Evolutionary conservation across 1,140 invertebrate genomes (phyloP), one percentile per base, ranked within the genome.

Genomic region (Drosophila pectinifera): DNA sequence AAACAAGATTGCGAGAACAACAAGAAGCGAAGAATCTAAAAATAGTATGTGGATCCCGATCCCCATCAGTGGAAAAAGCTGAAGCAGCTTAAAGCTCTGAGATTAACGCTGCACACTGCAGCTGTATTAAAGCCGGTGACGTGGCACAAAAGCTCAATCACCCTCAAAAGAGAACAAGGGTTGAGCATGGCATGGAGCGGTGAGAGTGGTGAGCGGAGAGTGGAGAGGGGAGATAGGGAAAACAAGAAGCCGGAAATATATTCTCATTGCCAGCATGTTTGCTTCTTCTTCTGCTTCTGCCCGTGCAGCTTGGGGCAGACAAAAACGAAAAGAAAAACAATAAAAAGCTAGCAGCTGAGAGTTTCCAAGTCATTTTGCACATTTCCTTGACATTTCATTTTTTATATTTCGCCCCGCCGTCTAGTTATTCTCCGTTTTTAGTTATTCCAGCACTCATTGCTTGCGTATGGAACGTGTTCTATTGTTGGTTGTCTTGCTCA

Each of bases 351-450:
- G 51, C 49, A 49, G 49, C 31, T 53, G 49, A 59, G 57, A 78
- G 64, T 83, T 86, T 88, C 63, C 83, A 86, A 86, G 76, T 83
- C 83, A 86, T 86, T 86, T 86, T 88, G 62, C 83, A 88, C 83
- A 86, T 86, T 86, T 86, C 83, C 83, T 83, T 86, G 83, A 88
- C 83, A 88, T 86, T 86, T 86, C 75, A 86, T 88, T 86, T 86
- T 42, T 80, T 69, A 53, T 46, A 49, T 64, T 67, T 63, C 59
- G 56, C 31, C 28, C 69, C 31, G 46, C 38, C 48, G 31, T 56
- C 41, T 68, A 68, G 63, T 51, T 76, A 68, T 70, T 69, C 46
- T 45, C 31, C 39, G 16, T 55, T 57, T 51, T 45, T 55, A 63
- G 20, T 65, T 51, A 48, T 45, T 74, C 55, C 39, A 65, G 31